Evolutionary conservation across 2,797 vertebrate species (phyloP).

Genomic region (Catharus ustulatus): DNA sequence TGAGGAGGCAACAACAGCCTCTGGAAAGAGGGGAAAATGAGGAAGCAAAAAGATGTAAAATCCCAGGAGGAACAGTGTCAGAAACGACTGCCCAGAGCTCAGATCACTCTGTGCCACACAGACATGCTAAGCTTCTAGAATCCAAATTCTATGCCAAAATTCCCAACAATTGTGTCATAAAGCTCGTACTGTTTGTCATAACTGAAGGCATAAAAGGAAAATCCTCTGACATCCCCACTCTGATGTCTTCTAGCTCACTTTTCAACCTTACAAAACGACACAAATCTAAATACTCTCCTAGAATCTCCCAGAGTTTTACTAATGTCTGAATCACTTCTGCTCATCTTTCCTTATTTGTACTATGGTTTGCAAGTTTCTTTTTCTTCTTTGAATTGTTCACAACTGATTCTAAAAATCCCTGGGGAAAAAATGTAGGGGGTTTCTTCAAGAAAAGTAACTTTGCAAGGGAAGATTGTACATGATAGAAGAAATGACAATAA

Average conservation of each 20-base stretch:
- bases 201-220: neutral
- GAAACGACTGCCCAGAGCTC: neutral
- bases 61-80: neutral
- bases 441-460: neutral
- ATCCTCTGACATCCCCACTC: neutral
- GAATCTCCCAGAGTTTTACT: neutral
- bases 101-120: neutral
- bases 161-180: neutral
- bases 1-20: neutral
- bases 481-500: neutral
- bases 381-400: neutral
- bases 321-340: neutral
- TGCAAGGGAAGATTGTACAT: neutral
- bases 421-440: neutral
- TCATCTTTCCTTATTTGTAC: neutral
- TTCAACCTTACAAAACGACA: neutral
- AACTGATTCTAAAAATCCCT: neutral
- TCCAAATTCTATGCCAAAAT: neutral
- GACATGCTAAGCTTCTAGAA: neutral
- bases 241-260: neutral
- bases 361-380: neutral
- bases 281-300: neutral
- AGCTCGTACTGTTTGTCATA: neutral
- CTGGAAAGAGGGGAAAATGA: accelerated
- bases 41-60: neutral